Base-by-base conservation (phyloP, 2,888 invertebrate genomes). In the Scaptomyza flava region DNA sequence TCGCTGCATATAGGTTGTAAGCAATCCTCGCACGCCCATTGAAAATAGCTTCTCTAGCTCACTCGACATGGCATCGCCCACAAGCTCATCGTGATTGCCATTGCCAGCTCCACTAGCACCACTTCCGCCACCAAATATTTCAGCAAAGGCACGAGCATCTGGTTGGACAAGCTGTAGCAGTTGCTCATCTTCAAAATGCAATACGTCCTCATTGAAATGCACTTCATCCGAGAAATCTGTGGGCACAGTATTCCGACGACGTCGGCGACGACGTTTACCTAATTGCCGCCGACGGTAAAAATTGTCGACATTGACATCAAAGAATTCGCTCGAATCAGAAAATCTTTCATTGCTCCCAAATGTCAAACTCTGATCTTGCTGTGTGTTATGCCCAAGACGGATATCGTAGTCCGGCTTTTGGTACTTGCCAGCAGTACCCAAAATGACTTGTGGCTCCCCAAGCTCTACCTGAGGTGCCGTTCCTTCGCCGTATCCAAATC, bases 41-140 rank as follows among this genome's bases (percentile, higher is more conserved):
- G 96, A 94, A 83, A 97, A 97, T 46, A 96, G 95, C 77, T 96
- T 96, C 88, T 97, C 97, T 95, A 97, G 95, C 92, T 97, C 96
- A 51, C 94, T 93, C 0, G 96, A 95, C 72, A 96, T 93, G 76
- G 95, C 95, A 56, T 94, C 94, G 60, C 94, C 91, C 38, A 93
- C 93, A n/a, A 77, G 68, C 54, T 94, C 94, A 12, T 93, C 93
- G 1, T 93, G 79, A 42, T 84, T 86, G 14, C 75, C 75, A 17
- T 41, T 38, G 8, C 51, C 56, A 36, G 14, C 17, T 7, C 45
- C 53, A 4, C 56, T 61, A 20, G 50, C 67, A 0, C 76, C 27
- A 27, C 42, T 17, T 3, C 9, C 53, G 14, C 38, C 73, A 43
- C 77, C 73, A 42, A 90, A 91, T 48, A 91, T 87, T 42, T 91